Evolutionary conservation across 2,797 vertebrate species (phyloP).

Genomic region (Trematomus bernacchii): DNA sequence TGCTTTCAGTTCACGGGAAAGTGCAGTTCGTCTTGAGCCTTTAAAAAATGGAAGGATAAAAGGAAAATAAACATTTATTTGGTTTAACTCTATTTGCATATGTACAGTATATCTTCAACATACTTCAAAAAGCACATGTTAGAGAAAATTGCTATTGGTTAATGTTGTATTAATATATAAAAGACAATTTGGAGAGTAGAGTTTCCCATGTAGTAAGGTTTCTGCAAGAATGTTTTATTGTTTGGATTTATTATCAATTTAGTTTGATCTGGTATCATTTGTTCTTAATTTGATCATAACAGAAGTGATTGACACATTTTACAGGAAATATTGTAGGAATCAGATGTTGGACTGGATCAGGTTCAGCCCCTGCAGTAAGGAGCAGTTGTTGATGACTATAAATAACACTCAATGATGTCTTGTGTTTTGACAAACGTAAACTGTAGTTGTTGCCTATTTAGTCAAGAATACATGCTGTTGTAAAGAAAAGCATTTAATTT

Average conservation of each 20-base stretch:
- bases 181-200: not conserved
- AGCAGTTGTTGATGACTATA: not conserved
- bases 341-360: not conserved
- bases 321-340: not conserved
- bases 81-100: constrained; percentile 16
- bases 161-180: not conserved
- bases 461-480: not conserved
- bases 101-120: constrained; percentile 2
- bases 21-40: constrained; percentile 20
- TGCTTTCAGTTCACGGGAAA: constrained; percentile 24
- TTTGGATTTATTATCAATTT: not conserved
- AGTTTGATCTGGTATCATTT: not conserved
- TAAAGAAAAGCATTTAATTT: not conserved
- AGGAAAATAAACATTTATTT: constrained; percentile 9
- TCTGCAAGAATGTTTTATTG: not conserved
- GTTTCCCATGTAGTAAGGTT: not conserved
- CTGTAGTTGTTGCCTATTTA: not conserved
- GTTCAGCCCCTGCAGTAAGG: not conserved
- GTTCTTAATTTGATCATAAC: not conserved
- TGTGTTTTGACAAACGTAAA: not conserved
- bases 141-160: not conserved
- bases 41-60: constrained; percentile 2
- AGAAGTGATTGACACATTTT: not conserved
- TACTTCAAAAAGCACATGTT: not conserved
- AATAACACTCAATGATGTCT: not conserved